A percentile compares a stretch with the other conserved stretches of the same genome.
Evolutionary conservation across 2,113 vertebrate genomes (phyloP).

Genomic region (Centropus unirufus): DNA sequence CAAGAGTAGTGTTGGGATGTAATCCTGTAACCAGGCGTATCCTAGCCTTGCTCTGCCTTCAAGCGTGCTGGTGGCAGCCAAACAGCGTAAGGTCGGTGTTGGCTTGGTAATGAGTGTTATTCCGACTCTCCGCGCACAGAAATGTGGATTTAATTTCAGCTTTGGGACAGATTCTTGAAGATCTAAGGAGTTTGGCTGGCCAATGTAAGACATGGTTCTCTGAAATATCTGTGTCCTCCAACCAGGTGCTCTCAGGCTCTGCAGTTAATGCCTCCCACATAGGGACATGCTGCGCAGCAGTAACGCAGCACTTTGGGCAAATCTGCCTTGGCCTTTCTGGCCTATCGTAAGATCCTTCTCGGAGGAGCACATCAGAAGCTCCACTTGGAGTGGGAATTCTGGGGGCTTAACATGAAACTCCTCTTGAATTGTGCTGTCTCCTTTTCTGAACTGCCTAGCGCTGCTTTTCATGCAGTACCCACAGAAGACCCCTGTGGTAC

Average conservation of each 20-base stretch:
- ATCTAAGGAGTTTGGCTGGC: neutral
- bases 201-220: neutral
- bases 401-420: neutral
- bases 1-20: neutral
- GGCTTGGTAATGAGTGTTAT: neutral
- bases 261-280: neutral
- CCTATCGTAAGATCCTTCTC: neutral
- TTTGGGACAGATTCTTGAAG: neutral
- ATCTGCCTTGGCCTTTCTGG: neutral
- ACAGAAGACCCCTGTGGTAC: neutral
- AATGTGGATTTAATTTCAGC: neutral
- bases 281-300: neutral
- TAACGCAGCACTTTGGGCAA: neutral
- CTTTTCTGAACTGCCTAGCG: rapidly evolving
- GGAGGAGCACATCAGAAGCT: neutral
- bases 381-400: neutral
- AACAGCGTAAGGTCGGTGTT: neutral
- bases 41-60: neutral
- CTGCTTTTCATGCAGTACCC: neutral
- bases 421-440: neutral
- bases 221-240: neutral
- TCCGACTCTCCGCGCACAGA: neutral
- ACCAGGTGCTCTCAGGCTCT: neutral
- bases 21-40: neutral
- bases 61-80: neutral